Conservation (phyloP, 2,113 vertebrate species). For the Ellobius talpinus region DNA sequence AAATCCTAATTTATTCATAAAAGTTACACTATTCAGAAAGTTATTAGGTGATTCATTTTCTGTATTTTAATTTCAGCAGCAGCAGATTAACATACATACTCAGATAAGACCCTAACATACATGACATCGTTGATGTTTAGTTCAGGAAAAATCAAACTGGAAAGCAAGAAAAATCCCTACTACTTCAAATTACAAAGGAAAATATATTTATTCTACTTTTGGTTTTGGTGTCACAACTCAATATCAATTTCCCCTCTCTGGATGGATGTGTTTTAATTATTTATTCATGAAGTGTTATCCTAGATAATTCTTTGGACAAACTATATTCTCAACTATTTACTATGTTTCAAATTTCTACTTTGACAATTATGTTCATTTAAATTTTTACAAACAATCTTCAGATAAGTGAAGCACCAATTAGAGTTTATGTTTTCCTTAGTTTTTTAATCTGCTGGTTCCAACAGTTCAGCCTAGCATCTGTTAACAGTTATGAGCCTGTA, state of each 20-base stretch:
- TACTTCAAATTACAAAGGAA: neutral
- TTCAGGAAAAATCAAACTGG: neutral
- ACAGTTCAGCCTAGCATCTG: neutral
- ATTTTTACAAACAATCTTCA: neutral
- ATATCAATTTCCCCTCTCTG: neutral
- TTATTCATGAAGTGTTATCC: neutral
- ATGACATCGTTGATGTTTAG: neutral
- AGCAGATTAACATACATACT: neutral
- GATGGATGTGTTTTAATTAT: neutral
- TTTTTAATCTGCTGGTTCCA: neutral
- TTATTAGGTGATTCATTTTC: neutral
- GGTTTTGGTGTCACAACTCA: neutral
- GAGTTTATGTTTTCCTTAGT: neutral
- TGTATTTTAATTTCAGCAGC: neutral
- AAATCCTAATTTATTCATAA: neutral
- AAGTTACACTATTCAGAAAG: slow-evolving; percentile 21
- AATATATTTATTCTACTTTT: neutral
- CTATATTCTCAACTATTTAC: neutral
- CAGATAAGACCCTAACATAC: neutral
- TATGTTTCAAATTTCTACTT: slow-evolving; percentile 25
- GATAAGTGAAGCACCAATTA: neutral
- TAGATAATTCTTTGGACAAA: neutral
- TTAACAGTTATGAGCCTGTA: neutral
- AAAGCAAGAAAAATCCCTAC: neutral
- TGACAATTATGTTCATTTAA: neutral